phyloP scores from a whole-genome alignment of 2,888 invertebrate genomes.

The Coelinius sp. region DNA sequence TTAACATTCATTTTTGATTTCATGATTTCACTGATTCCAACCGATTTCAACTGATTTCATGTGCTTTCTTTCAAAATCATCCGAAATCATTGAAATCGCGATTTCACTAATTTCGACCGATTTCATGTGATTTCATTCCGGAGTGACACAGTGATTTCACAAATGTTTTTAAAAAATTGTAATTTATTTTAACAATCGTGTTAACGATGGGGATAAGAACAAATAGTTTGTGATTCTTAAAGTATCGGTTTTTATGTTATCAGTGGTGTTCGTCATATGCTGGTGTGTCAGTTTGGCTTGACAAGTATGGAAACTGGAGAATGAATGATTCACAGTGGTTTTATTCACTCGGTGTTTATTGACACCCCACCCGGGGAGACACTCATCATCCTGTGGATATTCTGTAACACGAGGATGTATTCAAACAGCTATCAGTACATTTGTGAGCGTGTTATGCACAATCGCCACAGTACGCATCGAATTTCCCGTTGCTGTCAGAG shows the following conservation, averaged over 20 bases:
- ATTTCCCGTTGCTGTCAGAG: slow-evolving; percentile 11
- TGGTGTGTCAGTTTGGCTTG: not conserved
- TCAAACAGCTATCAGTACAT: slow-evolving; percentile 25
- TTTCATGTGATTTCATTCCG: too few species aligned
- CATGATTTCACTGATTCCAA: too few species aligned
- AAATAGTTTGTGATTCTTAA: too few species aligned
- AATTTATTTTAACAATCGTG: too few species aligned
- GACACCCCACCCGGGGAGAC: not conserved
- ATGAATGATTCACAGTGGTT: slow-evolving; percentile 28
- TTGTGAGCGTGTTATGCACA: not conserved
- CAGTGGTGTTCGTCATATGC: not conserved
- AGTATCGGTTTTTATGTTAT: not conserved
- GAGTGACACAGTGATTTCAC: too few species aligned
- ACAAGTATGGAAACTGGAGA: slow-evolving; percentile 17
- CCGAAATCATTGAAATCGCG: too few species aligned
- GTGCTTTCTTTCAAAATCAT: too few species aligned
- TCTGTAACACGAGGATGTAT: slow-evolving; percentile 14
- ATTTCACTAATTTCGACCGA: too few species aligned
- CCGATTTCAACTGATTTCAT: too few species aligned
- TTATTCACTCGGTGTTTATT: not conserved
- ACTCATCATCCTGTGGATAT: slow-evolving; percentile 18
- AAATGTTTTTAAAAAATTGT: too few species aligned
- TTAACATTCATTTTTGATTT: too few species aligned
- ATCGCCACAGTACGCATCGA: slow-evolving; percentile 19
- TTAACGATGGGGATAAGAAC: too few species aligned